Conservation (phyloP, 2,888 invertebrate genomes). For the Cerceris rybyensis region DNA sequence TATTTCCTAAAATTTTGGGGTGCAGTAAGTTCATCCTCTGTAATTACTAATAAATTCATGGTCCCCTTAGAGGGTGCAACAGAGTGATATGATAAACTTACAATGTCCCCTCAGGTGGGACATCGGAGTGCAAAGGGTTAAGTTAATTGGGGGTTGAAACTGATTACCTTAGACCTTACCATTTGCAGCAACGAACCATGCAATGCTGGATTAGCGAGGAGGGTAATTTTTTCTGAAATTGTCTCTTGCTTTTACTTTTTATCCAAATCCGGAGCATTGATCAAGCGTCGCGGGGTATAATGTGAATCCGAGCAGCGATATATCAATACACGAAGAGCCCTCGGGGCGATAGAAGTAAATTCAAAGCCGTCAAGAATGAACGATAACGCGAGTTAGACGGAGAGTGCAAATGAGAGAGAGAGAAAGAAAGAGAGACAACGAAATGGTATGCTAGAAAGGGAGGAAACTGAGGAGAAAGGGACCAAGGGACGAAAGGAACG, state of each 20-base stretch:
- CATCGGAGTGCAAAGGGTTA: too few relatives aligned
- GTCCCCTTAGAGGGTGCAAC: too few relatives aligned
- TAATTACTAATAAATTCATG: too few relatives aligned
- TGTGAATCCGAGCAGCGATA: constrained; percentile 51
- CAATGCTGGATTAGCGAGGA: not conserved
- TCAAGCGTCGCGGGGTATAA: constrained; percentile 46
- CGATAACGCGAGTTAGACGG: constrained; percentile 51
- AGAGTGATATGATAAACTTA: too few relatives aligned
- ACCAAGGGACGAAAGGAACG: constrained; percentile 31
- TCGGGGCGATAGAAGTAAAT: constrained; percentile 64
- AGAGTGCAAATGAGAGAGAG: constrained; percentile 19
- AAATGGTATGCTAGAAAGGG: not conserved
- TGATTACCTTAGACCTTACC: too few relatives aligned
- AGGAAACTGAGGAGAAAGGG: constrained; percentile 20
- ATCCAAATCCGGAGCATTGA: constrained; percentile 27
- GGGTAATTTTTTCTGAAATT: not conserved
- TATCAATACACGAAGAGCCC: constrained; percentile 52
- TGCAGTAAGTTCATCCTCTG: too few relatives aligned
- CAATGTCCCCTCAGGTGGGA: too few relatives aligned
- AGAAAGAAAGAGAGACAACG: not conserved
- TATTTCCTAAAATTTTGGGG: too few relatives aligned
- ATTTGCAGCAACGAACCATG: not conserved
- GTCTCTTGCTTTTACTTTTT: not conserved
- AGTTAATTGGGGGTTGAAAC: too few relatives aligned
- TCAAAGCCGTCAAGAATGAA: constrained; percentile 72